A percentile compares a stretch with the other conserved stretches of the same genome.
phyloP scores from a whole-genome alignment of 2,888 invertebrate genomes.

The Stictocephala bisonia region DNA sequence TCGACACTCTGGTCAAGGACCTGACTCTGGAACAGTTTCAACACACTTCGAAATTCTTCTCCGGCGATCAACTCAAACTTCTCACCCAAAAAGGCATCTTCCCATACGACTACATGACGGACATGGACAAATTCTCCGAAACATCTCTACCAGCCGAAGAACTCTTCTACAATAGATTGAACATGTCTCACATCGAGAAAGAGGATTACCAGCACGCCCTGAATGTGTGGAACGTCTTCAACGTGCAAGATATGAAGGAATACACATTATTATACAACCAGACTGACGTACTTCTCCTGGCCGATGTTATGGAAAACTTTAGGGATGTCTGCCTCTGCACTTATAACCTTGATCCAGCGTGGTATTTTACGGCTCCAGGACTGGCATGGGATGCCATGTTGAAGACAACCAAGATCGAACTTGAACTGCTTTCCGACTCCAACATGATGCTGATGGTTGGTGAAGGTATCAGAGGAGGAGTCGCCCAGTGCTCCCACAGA shows the following conservation, averaged over 20 bases:
- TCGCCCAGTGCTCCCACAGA: conserved; percentile 31
- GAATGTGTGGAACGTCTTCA: conserved; percentile 61
- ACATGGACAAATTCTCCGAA: conserved; percentile 38
- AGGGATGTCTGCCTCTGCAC: conserved; percentile 23
- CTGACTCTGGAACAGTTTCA: too few species aligned
- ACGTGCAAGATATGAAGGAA: conserved; percentile 59
- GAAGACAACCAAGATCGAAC: conserved; percentile 26
- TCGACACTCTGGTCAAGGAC: too few species aligned
- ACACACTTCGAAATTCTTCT: too few species aligned
- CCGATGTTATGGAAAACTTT: conserved; percentile 51
- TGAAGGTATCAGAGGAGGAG: conserved; percentile 47
- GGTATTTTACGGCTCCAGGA: conserved; percentile 41
- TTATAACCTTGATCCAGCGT: conserved; percentile 44
- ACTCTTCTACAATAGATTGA: conserved; percentile 57
- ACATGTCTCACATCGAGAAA: conserved; percentile 53
- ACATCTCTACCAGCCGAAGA: conserved; percentile 54
- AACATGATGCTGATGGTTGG: conserved; percentile 47
- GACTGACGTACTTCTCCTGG: conserved; percentile 37
- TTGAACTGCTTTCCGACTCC: conserved; percentile 47
- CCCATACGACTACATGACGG: conserved; percentile 55
- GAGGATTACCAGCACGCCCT: conserved; percentile 61
- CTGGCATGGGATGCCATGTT: conserved; percentile 38
- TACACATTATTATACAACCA: conserved; percentile 56
- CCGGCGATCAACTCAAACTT: too few species aligned
- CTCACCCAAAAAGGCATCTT: conserved; percentile 44